Evolutionary conservation across 2,113 vertebrate species (phyloP).

Genomic region (Passer domesticus): DNA sequence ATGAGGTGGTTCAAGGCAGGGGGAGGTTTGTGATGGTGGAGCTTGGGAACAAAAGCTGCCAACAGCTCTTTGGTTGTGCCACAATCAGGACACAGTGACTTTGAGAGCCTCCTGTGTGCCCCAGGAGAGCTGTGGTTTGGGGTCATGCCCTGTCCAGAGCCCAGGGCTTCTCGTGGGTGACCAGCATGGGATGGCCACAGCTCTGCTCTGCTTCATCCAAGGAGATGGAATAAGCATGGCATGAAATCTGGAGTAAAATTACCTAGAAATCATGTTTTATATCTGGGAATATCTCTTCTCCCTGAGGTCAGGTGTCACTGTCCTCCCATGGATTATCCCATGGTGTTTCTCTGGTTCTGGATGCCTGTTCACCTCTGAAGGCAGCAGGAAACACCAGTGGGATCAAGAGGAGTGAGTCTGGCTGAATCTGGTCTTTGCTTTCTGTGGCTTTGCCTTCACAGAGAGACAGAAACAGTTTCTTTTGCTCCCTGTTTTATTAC

Average conservation of each 20-base stretch:
- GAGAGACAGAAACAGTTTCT: neutral
- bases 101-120: neutral
- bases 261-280: neutral
- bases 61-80: neutral
- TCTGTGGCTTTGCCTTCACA: neutral
- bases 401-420: neutral
- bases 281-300: neutral
- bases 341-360: neutral
- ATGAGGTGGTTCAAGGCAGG: neutral
- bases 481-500: neutral
- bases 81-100: neutral
- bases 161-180: neutral
- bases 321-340: accelerated
- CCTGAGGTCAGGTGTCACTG: neutral
- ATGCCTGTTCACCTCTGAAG: neutral
- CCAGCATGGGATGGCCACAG: neutral
- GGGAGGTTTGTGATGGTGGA: neutral
- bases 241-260: neutral
- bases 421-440: neutral
- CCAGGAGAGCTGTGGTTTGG: neutral
- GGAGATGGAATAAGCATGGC: neutral
- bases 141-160: neutral
- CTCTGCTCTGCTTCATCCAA: neutral
- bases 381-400: neutral
- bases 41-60: neutral